A percentile compares a stretch with the other conserved stretches of the same genome.
Conservation (phyloP, 2,888 invertebrate genomes). For the Euzophera pinguis region DNA sequence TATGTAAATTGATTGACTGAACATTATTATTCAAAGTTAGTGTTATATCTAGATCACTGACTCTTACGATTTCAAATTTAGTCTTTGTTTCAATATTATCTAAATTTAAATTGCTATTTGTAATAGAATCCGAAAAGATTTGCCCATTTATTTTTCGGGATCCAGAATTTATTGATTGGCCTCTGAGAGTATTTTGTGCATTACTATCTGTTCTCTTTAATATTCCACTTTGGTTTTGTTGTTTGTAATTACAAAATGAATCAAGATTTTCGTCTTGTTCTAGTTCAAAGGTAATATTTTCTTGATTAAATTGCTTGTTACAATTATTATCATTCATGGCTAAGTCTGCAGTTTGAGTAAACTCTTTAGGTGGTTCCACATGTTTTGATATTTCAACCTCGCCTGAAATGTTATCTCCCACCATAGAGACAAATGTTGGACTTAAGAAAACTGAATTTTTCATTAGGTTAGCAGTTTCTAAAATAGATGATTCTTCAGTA, state of each 20-base stretch:
- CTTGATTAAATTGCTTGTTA: neutral
- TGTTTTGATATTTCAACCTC: constrained; percentile 35
- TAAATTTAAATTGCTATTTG: neutral
- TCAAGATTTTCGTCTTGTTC: neutral
- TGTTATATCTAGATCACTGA: neutral
- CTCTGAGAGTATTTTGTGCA: neutral
- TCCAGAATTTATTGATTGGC: neutral
- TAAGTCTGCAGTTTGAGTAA: neutral
- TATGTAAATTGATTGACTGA: neutral
- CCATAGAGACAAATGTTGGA: constrained; percentile 50
- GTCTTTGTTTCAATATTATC: neutral
- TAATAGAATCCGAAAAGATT: neutral
- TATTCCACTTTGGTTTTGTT: neutral
- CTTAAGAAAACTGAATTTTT: constrained; percentile 64
- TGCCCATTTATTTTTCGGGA: neutral
- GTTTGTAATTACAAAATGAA: neutral
- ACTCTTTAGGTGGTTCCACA: neutral
- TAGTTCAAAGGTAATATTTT: neutral
- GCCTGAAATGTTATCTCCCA: constrained; percentile 31
- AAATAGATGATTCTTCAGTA: constrained; percentile 43
- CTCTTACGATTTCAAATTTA: neutral
- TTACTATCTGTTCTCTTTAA: neutral
- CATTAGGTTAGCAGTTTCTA: constrained; percentile 65
- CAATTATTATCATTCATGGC: neutral
- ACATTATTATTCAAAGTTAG: neutral